Base-by-base conservation (phyloP, 2,113 vertebrate genomes). In the Ramphastos sulfuratus region DNA sequence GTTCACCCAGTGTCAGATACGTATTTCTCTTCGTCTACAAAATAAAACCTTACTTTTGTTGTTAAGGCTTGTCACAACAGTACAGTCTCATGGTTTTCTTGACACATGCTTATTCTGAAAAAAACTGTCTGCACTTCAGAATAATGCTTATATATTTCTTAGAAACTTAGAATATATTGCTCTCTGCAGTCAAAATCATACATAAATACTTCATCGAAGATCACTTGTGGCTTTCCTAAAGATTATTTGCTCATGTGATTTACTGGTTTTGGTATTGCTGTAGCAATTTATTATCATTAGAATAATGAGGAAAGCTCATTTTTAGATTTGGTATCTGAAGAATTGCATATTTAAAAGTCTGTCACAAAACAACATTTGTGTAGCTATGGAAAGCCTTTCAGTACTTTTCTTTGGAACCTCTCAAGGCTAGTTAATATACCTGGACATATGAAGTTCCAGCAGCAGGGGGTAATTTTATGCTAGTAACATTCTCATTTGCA, bases 171-270 rank as follows among this genome's bases (percentile, higher is more conserved):
- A 84, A 75, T 80, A 37, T 63, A 79, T n/a, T 90, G 73, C 58
- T 78, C 25, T 91, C 54, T 44, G 82, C 59, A 66, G 55, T 75
- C 78, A 93, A 92, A 92, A 91, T 89, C 10, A 85, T 87, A 93
- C 71, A 89, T 87, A 92, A 94, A 89, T 89, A 87, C 70, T 84
- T 83, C 83, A 87, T 60, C 39, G 85, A 92, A 74, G 9, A 93
- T 80, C 66, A 74, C 28, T 42, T 86, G 48, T 66, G 60, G 76
- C 74, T 91, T 84, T 91, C 69, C 73, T 71, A 65, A 90, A 89
- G 37, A 87, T 56, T 76, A 72, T 82, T 93, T 82, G 19, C 46
- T 67, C 42, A 64, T 90, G 58, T 91, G 55, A 95, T 93, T 96
- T 94, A 82, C 69, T 76, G 42, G 0, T 60, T 80, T 67, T 67